These are phyloP conservation scores for Apotomis betuletana DNA, from an alignment of 2,888 invertebrate species.

Conservation along the genomic window DNA sequence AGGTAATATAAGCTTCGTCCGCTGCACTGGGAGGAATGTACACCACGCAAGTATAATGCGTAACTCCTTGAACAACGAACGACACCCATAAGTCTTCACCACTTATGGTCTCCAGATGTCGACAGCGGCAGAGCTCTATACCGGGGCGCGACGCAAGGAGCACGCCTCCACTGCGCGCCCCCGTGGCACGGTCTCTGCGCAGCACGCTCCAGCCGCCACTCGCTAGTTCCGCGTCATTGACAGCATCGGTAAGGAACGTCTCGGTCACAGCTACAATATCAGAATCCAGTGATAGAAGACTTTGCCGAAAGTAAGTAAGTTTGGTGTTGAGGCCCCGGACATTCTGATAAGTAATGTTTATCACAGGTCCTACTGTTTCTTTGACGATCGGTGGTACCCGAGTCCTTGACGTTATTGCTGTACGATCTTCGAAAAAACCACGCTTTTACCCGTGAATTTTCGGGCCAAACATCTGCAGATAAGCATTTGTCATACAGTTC, in stretches of 20 bases:
- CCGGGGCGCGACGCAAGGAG: no score
- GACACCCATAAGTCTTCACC: not conserved
- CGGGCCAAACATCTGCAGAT: not conserved
- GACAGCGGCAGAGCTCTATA: not conserved
- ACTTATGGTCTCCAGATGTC: not conserved
- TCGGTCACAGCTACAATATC: not conserved
- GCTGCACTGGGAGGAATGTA: conserved; percentile 3
- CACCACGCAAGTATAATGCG: not conserved
- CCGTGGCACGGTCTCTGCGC: not conserved
- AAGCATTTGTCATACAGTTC: not conserved
- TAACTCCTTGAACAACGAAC: not conserved
- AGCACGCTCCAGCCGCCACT: not conserved
- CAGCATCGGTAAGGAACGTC: not conserved
- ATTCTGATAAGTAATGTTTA: not conserved
- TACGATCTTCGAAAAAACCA: conserved; percentile 1
- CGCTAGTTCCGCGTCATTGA: not conserved
- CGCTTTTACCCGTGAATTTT: not conserved
- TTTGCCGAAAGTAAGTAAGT: not conserved
- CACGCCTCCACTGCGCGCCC: not conserved
- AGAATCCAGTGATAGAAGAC: not conserved
- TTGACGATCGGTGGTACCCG: no score
- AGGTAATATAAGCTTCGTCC: not conserved
- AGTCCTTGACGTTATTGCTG: no score
- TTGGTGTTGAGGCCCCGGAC: conserved; percentile 1
- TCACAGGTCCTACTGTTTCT: no score